phyloP scores from a whole-genome alignment of 2,113 vertebrate genomes.

The Castor canadensis region DNA sequence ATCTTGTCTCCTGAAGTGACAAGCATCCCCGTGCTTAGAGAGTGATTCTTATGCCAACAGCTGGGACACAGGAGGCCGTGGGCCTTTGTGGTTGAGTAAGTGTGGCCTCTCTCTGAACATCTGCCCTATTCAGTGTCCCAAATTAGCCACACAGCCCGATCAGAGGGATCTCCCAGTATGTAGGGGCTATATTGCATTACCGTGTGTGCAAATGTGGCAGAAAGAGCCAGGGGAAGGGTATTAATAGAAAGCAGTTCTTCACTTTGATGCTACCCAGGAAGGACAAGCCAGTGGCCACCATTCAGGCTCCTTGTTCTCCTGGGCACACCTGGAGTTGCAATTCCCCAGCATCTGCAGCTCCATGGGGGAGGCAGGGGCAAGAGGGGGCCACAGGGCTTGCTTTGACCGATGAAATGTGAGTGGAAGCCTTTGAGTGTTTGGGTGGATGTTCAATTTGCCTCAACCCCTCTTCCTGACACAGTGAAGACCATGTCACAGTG shows the following conservation, averaged over 20 bases:
- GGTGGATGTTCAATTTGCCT: too few relatives aligned
- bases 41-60: neutral
- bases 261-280: neutral
- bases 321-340: neutral
- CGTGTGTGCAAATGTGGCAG: neutral
- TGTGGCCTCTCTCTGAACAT: neutral
- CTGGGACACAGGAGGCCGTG: neutral
- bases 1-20: neutral
- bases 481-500: accelerated
- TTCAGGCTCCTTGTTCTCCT: neutral
- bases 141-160: neutral
- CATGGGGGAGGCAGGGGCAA: too few relatives aligned
- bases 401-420: neutral
- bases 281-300: neutral
- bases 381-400: neutral
- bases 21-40: neutral
- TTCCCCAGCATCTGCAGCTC: too few relatives aligned
- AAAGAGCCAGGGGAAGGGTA: neutral
- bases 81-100: too few relatives aligned
- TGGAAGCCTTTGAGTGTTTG: accelerated
- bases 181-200: neutral
- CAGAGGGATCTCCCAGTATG: neutral
- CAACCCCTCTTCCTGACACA: neutral
- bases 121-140: too few relatives aligned
- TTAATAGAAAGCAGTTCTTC: neutral